Conservation (phyloP, 2,113 vertebrate species). For the Saguinus midas region DNA sequence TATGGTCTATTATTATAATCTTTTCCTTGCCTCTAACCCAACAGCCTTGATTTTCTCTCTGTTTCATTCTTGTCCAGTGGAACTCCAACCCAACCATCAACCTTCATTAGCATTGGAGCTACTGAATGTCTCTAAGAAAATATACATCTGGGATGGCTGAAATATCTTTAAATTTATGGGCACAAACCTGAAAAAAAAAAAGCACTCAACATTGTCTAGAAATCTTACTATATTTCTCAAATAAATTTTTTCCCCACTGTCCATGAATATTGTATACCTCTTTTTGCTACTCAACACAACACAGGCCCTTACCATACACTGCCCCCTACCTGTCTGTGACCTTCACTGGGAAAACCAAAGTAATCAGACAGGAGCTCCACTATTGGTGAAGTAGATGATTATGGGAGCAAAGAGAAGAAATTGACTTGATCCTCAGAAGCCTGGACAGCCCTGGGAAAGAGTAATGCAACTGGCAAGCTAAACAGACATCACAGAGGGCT, state of each 20-base stretch:
- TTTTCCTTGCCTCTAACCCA: neutral
- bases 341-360: neutral
- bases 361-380: neutral
- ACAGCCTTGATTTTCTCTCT: neutral
- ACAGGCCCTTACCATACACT: neutral
- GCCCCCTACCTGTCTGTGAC: neutral
- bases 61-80: neutral
- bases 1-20: neutral
- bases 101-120: neutral
- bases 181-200: neutral
- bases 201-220: neutral
- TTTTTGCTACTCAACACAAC: neutral
- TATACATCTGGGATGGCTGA: neutral
- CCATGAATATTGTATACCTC: neutral
- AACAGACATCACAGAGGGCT: neutral
- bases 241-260: neutral
- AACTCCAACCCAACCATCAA: neutral
- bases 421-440: neutral
- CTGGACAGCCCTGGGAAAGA: neutral
- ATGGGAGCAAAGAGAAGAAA: neutral
- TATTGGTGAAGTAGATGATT: neutral
- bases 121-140: neutral
- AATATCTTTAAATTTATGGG: neutral
- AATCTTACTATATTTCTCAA: neutral
- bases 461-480: rapidly evolving